These are phyloP conservation scores for Sesia apiformis DNA, from an alignment of 2,888 invertebrate species.

Conservation along the genomic window DNA sequence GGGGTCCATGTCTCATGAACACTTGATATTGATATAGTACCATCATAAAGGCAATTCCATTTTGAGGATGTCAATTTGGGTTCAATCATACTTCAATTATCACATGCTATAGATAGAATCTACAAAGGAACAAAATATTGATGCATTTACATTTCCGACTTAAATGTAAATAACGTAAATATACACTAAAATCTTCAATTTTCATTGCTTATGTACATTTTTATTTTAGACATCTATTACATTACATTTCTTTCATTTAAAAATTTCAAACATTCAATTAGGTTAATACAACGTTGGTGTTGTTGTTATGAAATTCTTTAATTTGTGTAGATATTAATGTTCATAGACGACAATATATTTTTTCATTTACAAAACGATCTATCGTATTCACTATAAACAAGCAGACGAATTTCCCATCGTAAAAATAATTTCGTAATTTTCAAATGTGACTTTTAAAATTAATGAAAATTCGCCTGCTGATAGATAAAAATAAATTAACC, in stretches of 20 bases:
- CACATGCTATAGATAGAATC: neutral
- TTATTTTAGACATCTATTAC: neutral
- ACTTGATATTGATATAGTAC: too few relatives aligned
- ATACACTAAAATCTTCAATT: neutral
- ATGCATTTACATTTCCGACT: neutral
- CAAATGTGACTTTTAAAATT: neutral
- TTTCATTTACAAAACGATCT: slow-evolving; percentile 6
- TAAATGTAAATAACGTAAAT: neutral
- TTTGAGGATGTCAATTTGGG: neutral
- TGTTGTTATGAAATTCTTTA: neutral
- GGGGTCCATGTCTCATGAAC: too few relatives aligned
- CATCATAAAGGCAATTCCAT: neutral
- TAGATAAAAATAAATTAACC: slow-evolving; percentile 64
- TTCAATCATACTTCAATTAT: neutral
- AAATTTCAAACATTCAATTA: slow-evolving; percentile 3
- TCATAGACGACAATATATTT: neutral
- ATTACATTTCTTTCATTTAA: neutral
- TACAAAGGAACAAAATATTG: neutral
- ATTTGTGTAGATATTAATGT: slow-evolving; percentile 3
- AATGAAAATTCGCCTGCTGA: slow-evolving; percentile 44
- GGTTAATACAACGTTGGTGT: neutral
- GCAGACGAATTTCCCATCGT: slow-evolving; percentile 47
- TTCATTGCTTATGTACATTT: neutral
- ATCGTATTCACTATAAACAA: slow-evolving; percentile 19
- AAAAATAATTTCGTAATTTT: slow-evolving; percentile 31